These are phyloP conservation scores for Plebejus argus DNA, from an alignment of 2,888 invertebrate genomes.

Conservation along the genomic window DNA sequence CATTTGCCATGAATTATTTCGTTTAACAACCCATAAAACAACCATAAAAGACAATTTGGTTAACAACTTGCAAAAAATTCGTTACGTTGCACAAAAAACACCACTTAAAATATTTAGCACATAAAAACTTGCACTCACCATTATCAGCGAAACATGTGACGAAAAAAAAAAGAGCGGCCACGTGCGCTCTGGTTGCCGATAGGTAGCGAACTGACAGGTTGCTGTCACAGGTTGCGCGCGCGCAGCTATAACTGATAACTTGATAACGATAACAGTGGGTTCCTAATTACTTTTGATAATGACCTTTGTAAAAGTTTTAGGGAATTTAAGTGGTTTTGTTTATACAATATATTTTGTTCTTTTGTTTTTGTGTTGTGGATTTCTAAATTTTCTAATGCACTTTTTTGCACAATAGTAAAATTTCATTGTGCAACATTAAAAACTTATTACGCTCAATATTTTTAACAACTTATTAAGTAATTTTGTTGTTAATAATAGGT, in stretches of 20 bases:
- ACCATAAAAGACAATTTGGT: not conserved
- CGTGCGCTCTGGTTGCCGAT: conserved; percentile 3
- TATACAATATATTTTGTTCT: not conserved
- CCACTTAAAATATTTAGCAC: not conserved
- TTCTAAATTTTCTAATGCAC: too few species aligned
- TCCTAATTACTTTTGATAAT: conserved; percentile 13
- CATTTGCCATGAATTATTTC: not conserved
- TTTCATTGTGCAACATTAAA: not conserved
- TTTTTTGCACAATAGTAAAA: not conserved
- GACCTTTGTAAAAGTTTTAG: not conserved
- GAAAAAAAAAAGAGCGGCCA: not conserved
- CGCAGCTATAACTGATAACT: conserved; percentile 5
- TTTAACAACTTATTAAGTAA: too few species aligned
- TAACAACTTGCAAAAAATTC: not conserved
- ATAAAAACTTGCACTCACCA: conserved; percentile 24
- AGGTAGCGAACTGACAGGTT: not conserved
- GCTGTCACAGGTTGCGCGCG: conserved; percentile 3
- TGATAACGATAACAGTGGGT: conserved; percentile 16
- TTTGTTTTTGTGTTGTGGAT: not conserved
- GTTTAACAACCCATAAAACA: not conserved
- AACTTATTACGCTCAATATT: not conserved
- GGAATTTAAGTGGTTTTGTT: not conserved
- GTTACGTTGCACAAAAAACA: not conserved
- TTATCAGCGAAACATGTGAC: conserved; percentile 22
- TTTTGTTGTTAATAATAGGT: too few species aligned